These are phyloP conservation scores for Esox lucius DNA, from an alignment of 2,797 vertebrate species.

Conservation along the genomic window DNA sequence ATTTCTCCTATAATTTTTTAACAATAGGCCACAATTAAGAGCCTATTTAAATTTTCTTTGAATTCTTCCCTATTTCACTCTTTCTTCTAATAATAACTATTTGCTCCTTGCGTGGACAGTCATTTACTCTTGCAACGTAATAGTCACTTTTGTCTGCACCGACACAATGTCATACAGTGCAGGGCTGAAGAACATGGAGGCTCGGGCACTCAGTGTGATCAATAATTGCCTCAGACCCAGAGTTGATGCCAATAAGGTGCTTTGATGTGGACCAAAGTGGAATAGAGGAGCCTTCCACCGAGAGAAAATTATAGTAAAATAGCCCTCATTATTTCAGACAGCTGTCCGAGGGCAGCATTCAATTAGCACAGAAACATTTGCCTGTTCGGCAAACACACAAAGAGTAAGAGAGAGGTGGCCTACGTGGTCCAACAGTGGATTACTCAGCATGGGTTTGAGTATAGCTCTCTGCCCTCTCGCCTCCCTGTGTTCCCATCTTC, in stretches of 20 bases:
- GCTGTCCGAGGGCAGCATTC: constrained; percentile 55
- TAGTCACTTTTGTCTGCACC: constrained; percentile 37
- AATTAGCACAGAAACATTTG: constrained; percentile 60
- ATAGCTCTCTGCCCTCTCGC: too few relatives aligned
- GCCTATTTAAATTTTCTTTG: not conserved
- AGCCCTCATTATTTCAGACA: constrained; percentile 66
- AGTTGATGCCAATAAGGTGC: constrained; percentile 55
- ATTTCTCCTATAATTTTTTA: too few relatives aligned
- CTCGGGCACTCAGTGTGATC: constrained; percentile 55
- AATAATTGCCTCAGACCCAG: constrained; percentile 64
- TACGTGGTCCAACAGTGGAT: constrained; percentile 6
- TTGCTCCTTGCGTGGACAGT: not conserved
- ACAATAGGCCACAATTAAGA: too few relatives aligned
- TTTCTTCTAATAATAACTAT: not conserved
- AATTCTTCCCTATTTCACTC: not conserved
- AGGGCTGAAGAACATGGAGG: constrained; percentile 41
- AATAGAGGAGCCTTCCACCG: not conserved
- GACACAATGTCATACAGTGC: constrained; percentile 28
- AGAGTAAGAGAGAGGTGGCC: constrained; percentile 26
- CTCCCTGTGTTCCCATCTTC: too few relatives aligned
- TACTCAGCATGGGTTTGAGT: too few relatives aligned
- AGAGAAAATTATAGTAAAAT: constrained; percentile 5
- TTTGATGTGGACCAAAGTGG: constrained; percentile 67
- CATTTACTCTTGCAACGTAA: constrained; percentile 1
- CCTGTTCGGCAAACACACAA: constrained; percentile 54